Conservation (phyloP, 2,888 invertebrate species). For the Dryadula phaetusa region DNA sequence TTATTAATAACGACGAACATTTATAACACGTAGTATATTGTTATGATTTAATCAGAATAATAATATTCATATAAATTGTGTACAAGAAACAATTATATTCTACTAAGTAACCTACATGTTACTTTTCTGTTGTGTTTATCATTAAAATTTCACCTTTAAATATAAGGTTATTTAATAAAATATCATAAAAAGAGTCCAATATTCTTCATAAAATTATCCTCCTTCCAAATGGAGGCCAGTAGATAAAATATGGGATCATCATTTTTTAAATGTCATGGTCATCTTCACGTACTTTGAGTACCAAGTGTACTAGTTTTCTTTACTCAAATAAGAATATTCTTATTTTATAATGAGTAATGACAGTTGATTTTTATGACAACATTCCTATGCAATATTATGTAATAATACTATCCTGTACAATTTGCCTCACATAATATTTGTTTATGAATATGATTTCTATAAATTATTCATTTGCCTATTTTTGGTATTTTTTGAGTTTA, state of each 20-base stretch:
- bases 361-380: not conserved
- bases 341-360: not conserved
- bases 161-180: not conserved
- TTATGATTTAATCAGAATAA: constrained; percentile 16
- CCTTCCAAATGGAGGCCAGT: constrained; percentile 5
- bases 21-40: constrained; percentile 14
- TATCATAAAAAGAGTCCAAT: not conserved
- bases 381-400: not conserved
- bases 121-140: not conserved
- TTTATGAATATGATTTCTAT: not conserved
- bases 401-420: not conserved
- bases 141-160: not conserved
- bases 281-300: not conserved
- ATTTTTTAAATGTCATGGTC: not conserved
- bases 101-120: constrained; percentile 16
- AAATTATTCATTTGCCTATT: not conserved
- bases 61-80: constrained; percentile 15
- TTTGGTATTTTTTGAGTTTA: too few species aligned
- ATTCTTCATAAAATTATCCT: not conserved
- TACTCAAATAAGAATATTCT: not conserved
- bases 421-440: not conserved
- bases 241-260: not conserved
- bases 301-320: not conserved
- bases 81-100: constrained; percentile 9
- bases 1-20: constrained; percentile 27